phyloP scores from a whole-genome alignment of 2,888 invertebrate species.

The Entomobrya multifasciata region DNA sequence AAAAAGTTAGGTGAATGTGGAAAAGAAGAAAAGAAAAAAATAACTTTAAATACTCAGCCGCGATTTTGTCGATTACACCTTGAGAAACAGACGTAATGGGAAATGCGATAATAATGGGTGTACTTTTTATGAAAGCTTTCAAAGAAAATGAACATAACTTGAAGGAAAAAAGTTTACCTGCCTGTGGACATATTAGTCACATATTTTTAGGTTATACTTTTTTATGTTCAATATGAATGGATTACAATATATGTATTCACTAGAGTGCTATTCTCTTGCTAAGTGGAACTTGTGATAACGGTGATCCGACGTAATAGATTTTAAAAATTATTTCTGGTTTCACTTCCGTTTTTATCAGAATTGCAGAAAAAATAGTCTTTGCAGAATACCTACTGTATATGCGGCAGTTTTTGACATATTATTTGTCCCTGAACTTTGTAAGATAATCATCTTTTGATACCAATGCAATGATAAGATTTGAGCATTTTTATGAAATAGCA shows the following conservation, averaged over 20 bases:
- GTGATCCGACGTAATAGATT: slow-evolving; percentile 48
- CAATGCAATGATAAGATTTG: too few species aligned
- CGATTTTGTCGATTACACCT: slow-evolving; percentile 51
- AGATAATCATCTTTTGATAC: background rate
- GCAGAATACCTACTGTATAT: background rate
- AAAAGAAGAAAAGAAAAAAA: slow-evolving; percentile 38
- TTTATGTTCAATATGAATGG: background rate
- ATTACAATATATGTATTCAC: background rate
- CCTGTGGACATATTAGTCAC: slow-evolving; percentile 15
- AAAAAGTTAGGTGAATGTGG: slow-evolving; percentile 28
- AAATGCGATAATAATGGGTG: slow-evolving; percentile 62
- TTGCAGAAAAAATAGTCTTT: background rate
- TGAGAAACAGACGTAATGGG: slow-evolving; percentile 49
- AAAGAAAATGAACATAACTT: slow-evolving; percentile 5
- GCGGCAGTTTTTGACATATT: too few species aligned
- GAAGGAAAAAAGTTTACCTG: background rate
- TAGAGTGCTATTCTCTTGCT: background rate
- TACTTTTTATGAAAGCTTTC: slow-evolving; percentile 43
- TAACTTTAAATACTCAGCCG: slow-evolving; percentile 54
- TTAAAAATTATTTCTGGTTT: slow-evolving; percentile 41
- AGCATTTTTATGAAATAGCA: too few species aligned
- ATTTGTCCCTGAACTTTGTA: background rate
- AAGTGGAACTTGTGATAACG: background rate
- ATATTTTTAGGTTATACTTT: background rate
- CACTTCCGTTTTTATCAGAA: slow-evolving; percentile 37